phyloP scores from a whole-genome alignment of 1,140 invertebrate species.

The Trigoniulus corallinus region DNA sequence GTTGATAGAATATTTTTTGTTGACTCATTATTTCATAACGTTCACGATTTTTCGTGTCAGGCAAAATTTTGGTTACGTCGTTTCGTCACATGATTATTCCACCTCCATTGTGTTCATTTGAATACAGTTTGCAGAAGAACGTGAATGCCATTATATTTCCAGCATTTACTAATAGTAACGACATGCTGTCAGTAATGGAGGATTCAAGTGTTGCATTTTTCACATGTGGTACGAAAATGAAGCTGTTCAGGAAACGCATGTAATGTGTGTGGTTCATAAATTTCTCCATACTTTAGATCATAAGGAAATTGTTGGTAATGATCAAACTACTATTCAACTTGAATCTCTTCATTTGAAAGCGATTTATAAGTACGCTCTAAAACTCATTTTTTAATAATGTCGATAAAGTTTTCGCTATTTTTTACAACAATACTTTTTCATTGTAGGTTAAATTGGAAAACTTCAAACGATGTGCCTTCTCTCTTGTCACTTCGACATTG shows the following conservation, averaged over 20 bases:
- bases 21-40: neutral
- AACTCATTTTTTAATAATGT: no score
- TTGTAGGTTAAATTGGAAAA: no score
- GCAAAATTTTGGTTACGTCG: conserved; percentile 47
- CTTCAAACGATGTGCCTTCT: no score
- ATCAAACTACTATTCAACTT: neutral
- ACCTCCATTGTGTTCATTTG: conserved; percentile 58
- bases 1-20: no score
- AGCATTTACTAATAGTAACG: conserved; percentile 16
- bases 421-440: no score
- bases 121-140: conserved; percentile 33
- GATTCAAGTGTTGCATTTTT: neutral
- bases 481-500: no score
- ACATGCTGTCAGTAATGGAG: neutral
- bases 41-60: conserved; percentile 14
- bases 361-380: neutral
- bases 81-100: conserved; percentile 55
- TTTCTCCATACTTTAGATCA: neutral
- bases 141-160: conserved; percentile 44
- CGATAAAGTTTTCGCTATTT: no score
- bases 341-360: neutral
- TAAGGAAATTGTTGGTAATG: neutral
- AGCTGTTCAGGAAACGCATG: neutral
- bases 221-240: neutral
- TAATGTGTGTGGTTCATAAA: neutral